Evolutionary conservation across 1,140 invertebrate genomes (phyloP), one percentile per base, ranked within the genome.

Genomic region (Chelonus insularis): DNA sequence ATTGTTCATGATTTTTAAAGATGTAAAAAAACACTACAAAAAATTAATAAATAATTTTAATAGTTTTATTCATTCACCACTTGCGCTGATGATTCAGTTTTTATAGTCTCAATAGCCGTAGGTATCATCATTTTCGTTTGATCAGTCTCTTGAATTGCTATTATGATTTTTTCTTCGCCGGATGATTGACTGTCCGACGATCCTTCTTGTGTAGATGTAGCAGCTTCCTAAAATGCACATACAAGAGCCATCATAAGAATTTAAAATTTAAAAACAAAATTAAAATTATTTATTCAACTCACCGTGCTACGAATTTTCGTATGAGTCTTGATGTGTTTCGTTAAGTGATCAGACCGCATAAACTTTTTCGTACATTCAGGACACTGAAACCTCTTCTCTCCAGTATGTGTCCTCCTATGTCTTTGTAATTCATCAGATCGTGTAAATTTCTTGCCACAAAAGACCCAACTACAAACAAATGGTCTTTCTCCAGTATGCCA

Each of bases 351-450:
- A 60, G 88, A 91, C 58, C 93, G 82, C 93, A 95, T 95, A 70
- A 95, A 95, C 65, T 92, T 90, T 68, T 94, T 93, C 32, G 85
- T 86, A 70, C 91, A 93, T 69, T 92, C 90, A 0, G 84, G 83
- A 71, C 92, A 93, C 67, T 91, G 87, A 69, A 95, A 95, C 57
- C 91, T 83, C 75, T 97, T 97, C 75, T 97, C 95, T 1, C 93
- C 93, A 0, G 91, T 92, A 72, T 96, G 94, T 0, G 94, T 97
- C 25, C 94, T 84, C 45, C 91, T 81, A 77, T 97, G 94, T 25
- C 95, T 84, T 77, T 94, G 96, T 12, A 99, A 82, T 80, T 99
- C 97, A 77, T 99, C 97, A 0, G 95, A 97, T 47, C 97, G 85
- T 0, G 96, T 98, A 74, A 99, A 99, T 75, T 80, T 82, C 83